Base-by-base conservation (phyloP, 2,888 invertebrate genomes). In the Calameuta idolon region DNA sequence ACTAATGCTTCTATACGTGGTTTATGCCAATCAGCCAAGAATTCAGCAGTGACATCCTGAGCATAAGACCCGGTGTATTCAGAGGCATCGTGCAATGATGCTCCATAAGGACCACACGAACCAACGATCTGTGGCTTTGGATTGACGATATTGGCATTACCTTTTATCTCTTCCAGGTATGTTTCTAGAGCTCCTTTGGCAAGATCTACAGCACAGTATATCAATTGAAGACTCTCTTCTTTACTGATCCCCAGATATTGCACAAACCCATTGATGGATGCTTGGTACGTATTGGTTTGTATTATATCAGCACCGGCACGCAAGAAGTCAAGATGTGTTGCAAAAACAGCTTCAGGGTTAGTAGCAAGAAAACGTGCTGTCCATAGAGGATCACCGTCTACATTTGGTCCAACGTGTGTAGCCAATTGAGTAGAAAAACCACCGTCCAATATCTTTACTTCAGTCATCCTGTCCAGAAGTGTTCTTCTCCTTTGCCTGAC, bases 71-170 rank as follows among this genome's bases (percentile, higher is more conserved):
- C 98, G n/a, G 95, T 95, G 90, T 98, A 99, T 90, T 99, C 99
- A 0, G 98, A 98, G 15, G 96, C 97, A 91, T 99, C 97, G 88
- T 96, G 96, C 69, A 98, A 93, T 86, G 95, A 96, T 0, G 98
- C 98, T 0, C 98, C 98, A 90, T 97, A 98, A 0, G 98, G 97
- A 0, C 98, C 98, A 80, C 98, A 95, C 0, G 98, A 97, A 0
- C 97, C 98, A 34, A 96, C 97, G 74, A 98, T 94, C 84, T 95
- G 89, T 15, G 96, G 95, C 82, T 90, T 89, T 34, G 82, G 81
- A 82, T 81, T 88, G 84, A 69, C 76, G 75, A 79, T 73, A 68
- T 37, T 71, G 33, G 95, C 93, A 11, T 97, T 97, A 79, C 93
- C 93, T 88, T 73, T 75, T 15, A 81, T 85, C 80, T 90, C 88